phyloP scores from a whole-genome alignment of 1,140 invertebrate species.

The Drosophila littoralis region DNA sequence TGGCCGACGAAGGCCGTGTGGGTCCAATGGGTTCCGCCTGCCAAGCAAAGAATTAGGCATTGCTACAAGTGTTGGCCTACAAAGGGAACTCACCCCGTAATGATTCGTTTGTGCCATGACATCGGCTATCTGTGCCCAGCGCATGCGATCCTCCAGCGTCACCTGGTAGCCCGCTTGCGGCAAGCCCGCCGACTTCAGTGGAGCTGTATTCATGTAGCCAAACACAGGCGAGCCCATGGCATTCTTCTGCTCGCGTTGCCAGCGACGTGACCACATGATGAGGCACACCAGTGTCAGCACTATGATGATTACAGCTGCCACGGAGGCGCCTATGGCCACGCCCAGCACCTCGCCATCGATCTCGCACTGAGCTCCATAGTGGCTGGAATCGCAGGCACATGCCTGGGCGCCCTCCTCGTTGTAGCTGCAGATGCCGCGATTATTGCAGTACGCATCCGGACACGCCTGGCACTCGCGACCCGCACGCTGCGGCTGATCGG shows the following conservation, averaged over 20 bases:
- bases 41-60: not conserved
- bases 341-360: slow-evolving; percentile 96
- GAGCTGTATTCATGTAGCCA: slow-evolving; percentile 91
- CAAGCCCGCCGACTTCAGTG: slow-evolving; percentile 87
- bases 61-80: no score
- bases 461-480: slow-evolving; percentile 92
- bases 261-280: slow-evolving; percentile 96
- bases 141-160: slow-evolving; percentile 89
- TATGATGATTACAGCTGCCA: slow-evolving; percentile 94
- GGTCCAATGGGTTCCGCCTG: slow-evolving; percentile 88
- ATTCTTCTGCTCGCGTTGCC: slow-evolving; percentile 94
- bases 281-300: slow-evolving; percentile 93
- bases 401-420: slow-evolving; percentile 89
- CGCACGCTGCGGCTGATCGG: slow-evolving; percentile 86
- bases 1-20: slow-evolving; percentile 91
- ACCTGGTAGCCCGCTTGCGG: slow-evolving; percentile 89
- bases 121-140: slow-evolving; percentile 94
- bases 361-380: slow-evolving; percentile 94
- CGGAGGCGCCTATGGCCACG: slow-evolving; percentile 94
- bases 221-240: slow-evolving; percentile 91
- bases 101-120: slow-evolving; percentile 93
- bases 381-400: slow-evolving; percentile 93
- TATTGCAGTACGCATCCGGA: slow-evolving; percentile 91
- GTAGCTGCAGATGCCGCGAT: slow-evolving; percentile 92
- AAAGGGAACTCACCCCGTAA: slow-evolving; percentile 88